Percentiles rank a stretch among this genome's conserved stretches.
Evolutionary conservation across 1,140 invertebrate genomes (phyloP).

Genomic region (Eriocheir sinensis): DNA sequence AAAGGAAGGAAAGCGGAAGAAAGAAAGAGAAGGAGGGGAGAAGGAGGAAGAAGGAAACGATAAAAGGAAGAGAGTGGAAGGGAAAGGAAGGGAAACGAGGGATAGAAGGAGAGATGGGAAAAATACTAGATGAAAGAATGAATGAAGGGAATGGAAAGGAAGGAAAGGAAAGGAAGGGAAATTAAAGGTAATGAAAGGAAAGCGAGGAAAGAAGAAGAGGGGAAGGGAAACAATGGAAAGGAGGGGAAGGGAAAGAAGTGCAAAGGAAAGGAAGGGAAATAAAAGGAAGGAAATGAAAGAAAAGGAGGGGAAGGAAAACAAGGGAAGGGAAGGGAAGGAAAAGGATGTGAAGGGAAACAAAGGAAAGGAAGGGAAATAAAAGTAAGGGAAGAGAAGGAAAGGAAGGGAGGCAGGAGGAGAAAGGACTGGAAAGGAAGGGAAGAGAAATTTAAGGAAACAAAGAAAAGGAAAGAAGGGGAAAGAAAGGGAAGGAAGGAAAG

Average conservation of each 20-base stretch:
- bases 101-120: background rate
- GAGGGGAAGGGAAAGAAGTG: background rate
- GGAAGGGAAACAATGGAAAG: background rate
- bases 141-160: background rate
- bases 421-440: background rate
- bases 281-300: slow-evolving; percentile 7
- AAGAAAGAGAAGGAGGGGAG: background rate
- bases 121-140: background rate
- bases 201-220: background rate
- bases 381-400: background rate
- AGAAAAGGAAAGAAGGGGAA: background rate
- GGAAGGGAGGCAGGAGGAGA: background rate
- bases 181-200: background rate
- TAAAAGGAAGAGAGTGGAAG: background rate
- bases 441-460: background rate
- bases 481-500: background rate
- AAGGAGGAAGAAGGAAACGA: background rate
- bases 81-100: background rate
- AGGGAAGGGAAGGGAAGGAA: too few species aligned
- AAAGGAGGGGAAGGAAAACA: background rate
- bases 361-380: background rate
- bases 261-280: background rate
- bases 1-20: background rate
- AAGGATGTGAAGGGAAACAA: background rate
- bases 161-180: background rate